Evolutionary conservation across 2,797 vertebrate species (phyloP).

Genomic region (Corythornis leucogaster): DNA sequence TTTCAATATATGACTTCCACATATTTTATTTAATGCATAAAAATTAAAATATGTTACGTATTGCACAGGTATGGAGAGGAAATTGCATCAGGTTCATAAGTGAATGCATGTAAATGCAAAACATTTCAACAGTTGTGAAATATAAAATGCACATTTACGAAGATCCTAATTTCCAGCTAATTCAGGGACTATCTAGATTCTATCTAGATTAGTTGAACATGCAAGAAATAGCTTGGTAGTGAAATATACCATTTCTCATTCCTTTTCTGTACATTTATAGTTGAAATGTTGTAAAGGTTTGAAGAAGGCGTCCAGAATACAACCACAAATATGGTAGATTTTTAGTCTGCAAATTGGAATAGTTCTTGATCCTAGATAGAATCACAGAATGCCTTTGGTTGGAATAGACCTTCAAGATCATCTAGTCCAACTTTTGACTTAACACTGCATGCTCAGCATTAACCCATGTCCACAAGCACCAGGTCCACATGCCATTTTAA

Average conservation of each 20-base stretch:
- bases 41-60: not conserved
- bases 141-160: not conserved
- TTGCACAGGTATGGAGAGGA: not conserved
- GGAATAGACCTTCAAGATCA: not conserved
- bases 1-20: not conserved
- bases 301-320: not conserved
- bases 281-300: not conserved
- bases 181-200: not conserved
- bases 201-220: not conserved
- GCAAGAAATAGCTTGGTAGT: not conserved
- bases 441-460: no score
- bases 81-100: not conserved
- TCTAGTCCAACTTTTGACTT: no score
- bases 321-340: rapidly evolving
- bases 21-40: not conserved
- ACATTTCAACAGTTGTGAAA: not conserved
- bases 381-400: not conserved
- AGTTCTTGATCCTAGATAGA: not conserved
- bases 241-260: not conserved
- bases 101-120: not conserved
- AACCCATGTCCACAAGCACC: no score
- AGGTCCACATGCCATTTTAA: no score
- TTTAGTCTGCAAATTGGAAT: not conserved
- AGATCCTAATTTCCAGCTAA: not conserved
- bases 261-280: not conserved